Evolutionary conservation across 2,113 vertebrate species (phyloP).

Genomic region (Rhadina sibilatrix): DNA sequence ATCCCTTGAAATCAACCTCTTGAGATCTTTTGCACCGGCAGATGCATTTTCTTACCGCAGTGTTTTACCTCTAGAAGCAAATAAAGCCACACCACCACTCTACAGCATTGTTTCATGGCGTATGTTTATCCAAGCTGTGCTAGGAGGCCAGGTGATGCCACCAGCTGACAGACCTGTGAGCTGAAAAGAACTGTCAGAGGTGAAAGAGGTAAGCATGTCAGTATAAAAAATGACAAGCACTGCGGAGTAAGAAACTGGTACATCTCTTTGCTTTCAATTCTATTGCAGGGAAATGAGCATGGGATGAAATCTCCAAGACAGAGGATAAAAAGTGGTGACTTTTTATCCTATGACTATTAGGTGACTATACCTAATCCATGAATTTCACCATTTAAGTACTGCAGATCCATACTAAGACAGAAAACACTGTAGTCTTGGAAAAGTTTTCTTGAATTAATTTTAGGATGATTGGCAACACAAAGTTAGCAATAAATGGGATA

Average conservation of each 20-base stretch:
- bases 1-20: neutral
- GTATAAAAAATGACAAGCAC: neutral
- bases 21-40: neutral
- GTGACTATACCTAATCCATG: neutral
- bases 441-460: neutral
- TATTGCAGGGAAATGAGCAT: neutral
- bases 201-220: neutral
- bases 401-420: neutral
- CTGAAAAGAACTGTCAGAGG: neutral
- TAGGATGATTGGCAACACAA: neutral
- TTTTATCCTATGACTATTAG: no score
- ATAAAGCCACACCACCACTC: neutral
- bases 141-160: neutral
- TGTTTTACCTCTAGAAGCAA: neutral
- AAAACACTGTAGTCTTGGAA: neutral
- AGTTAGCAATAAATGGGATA: neutral
- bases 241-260: neutral
- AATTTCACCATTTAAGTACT: neutral
- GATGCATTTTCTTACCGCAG: neutral
- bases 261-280: neutral
- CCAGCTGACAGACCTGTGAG: neutral
- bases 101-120: accelerated
- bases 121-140: neutral
- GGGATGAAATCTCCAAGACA: neutral
- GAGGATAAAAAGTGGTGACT: neutral